phyloP scores from a whole-genome alignment of 2,888 invertebrate genomes.

The Muschampia plurimacula region DNA sequence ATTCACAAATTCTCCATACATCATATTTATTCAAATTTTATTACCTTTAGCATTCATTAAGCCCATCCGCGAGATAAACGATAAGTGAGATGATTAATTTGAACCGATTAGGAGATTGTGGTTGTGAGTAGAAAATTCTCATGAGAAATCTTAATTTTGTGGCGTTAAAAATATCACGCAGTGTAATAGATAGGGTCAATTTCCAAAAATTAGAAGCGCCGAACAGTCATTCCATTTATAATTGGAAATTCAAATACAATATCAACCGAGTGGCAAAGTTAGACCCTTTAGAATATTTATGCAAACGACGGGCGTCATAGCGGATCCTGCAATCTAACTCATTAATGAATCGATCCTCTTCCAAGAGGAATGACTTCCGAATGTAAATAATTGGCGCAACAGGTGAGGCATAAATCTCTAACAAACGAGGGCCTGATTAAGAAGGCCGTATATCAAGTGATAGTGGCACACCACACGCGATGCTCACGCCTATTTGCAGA shows the following conservation, averaged over 20 bases:
- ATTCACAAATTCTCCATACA: constrained; percentile 44
- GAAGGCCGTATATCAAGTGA: constrained; percentile 74
- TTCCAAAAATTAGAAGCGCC: constrained; percentile 32
- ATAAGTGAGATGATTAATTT: constrained; percentile 44
- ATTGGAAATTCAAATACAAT: constrained; percentile 40
- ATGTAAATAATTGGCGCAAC: constrained; percentile 82
- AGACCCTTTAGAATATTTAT: constrained; percentile 40
- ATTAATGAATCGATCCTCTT: constrained; percentile 52
- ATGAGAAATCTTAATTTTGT: constrained; percentile 42
- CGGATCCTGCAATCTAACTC: constrained; percentile 47
- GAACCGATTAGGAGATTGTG: constrained; percentile 42
- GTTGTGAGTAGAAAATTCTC: constrained; percentile 41
- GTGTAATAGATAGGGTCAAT: constrained; percentile 35
- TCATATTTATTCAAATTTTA: constrained; percentile 49
- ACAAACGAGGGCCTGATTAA: constrained; percentile 78
- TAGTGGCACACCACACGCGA: constrained; percentile 68
- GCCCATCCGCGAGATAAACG: constrained; percentile 45
- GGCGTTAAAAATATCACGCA: constrained; percentile 13
- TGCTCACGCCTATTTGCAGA: constrained; percentile 60
- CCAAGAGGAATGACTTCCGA: constrained; percentile 70
- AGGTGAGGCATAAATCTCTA: constrained; percentile 78
- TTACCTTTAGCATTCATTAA: constrained; percentile 48
- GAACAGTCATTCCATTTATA: constrained; percentile 27
- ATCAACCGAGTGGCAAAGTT: constrained; percentile 27
- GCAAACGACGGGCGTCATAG: constrained; percentile 46